Percentiles rank a stretch among this genome's conserved stretches.
Conservation (phyloP, 1,140 invertebrate species). For the Drosophila funebris region DNA sequence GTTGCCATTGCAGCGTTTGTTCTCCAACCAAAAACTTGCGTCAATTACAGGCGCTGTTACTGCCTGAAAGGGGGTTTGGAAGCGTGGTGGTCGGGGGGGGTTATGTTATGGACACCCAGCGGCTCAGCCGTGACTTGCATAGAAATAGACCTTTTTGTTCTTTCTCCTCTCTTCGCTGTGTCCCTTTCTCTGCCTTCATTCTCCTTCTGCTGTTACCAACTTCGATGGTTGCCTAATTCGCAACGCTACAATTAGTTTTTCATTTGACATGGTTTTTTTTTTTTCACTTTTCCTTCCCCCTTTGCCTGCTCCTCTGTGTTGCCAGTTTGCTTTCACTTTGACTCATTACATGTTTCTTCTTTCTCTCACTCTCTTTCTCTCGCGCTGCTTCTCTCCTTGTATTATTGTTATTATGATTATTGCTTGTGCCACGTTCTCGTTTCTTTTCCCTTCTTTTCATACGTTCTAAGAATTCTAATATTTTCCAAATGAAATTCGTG, state of each 20-base stretch:
- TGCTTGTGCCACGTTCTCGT: conserved; percentile 62
- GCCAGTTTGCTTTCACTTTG: conserved; percentile 75
- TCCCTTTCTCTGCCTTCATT: conserved; percentile 10
- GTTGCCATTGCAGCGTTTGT: conserved; percentile 44
- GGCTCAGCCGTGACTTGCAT: conserved; percentile 72
- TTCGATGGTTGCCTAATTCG: conserved; percentile 71
- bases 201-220: conserved; percentile 38
- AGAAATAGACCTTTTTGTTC: conserved; percentile 57
- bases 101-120: conserved; percentile 7
- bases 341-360: conserved; percentile 70
- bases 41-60: conserved; percentile 47
- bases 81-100: conserved; percentile 9
- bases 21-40: conserved; percentile 51
- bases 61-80: conserved; percentile 7
- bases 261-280: conserved; percentile 63
- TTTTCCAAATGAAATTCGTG: conserved; percentile 77
- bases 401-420: conserved; percentile 81
- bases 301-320: background rate
- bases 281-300: background rate
- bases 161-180: conserved; percentile 19
- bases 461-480: conserved; percentile 71
- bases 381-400: conserved; percentile 22
- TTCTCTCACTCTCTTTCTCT: background rate
- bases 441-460: conserved; percentile 42
- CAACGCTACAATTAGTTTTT: conserved; percentile 80